phyloP scores from a whole-genome alignment of 1,140 invertebrate genomes.

The Stenopsyche tienmushanensis region DNA sequence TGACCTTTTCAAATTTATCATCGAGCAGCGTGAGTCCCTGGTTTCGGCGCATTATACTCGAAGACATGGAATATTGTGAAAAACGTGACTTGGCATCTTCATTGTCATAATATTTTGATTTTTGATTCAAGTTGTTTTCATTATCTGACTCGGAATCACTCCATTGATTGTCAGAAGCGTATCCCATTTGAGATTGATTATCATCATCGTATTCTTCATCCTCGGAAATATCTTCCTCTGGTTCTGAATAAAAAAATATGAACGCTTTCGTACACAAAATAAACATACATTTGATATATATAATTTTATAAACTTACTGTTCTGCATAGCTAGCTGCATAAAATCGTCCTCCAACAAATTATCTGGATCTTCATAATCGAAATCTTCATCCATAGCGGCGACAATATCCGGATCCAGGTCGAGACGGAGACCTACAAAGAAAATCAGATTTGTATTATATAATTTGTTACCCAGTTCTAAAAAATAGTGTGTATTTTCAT shows the following conservation, averaged over 20 bases:
- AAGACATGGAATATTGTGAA: slow-evolving; percentile 93
- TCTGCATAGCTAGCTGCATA: slow-evolving; percentile 73
- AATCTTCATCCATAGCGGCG: slow-evolving; percentile 91
- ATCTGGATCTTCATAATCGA: slow-evolving; percentile 78
- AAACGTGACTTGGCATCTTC: slow-evolving; percentile 87
- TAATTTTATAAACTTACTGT: not conserved
- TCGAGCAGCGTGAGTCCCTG: slow-evolving; percentile 81
- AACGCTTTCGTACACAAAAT: not conserved
- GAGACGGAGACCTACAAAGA: slow-evolving; percentile 66
- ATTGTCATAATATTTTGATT: slow-evolving; percentile 56
- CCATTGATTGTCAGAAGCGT: slow-evolving; percentile 43
- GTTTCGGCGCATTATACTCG: slow-evolving; percentile 86
- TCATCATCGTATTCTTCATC: slow-evolving; percentile 56
- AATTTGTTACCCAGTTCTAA: too few species aligned
- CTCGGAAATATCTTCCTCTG: slow-evolving; percentile 36
- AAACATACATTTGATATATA: not conserved
- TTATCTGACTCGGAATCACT: slow-evolving; percentile 46
- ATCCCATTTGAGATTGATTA: slow-evolving; percentile 55
- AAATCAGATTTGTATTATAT: too few species aligned
- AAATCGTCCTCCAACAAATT: slow-evolving; percentile 92
- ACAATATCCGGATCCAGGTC: slow-evolving; percentile 93
- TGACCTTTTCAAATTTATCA: slow-evolving; percentile 89
- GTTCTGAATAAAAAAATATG: not conserved
- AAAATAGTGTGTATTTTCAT: too few species aligned
- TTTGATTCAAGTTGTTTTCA: slow-evolving; percentile 51